Percentiles rank a stretch among this genome's conserved stretches.
Conservation (phyloP, 2,888 invertebrate species). For the Kuschelorhynchus macadamiae region DNA sequence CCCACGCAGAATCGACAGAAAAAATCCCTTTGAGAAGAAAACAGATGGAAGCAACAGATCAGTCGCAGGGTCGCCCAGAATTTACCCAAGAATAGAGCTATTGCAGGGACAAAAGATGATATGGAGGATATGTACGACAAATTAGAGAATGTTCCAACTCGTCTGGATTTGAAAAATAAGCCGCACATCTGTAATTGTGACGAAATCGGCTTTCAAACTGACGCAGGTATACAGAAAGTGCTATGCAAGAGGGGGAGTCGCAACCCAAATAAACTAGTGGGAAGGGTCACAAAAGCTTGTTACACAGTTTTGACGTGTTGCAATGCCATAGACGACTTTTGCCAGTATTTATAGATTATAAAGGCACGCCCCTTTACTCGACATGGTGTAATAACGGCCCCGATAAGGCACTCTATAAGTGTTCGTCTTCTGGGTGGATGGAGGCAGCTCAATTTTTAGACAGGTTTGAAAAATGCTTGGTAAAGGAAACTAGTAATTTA, state of each 20-base stretch:
- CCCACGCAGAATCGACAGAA: constrained; percentile 30
- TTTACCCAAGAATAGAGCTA: constrained; percentile 41
- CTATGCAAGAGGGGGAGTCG: constrained; percentile 35
- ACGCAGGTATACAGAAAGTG: constrained; percentile 46
- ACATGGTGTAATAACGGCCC: constrained; percentile 34
- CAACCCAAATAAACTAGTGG: constrained; percentile 45
- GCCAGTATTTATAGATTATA: constrained; percentile 48
- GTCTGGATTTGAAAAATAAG: constrained; percentile 34
- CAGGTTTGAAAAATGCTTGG: constrained; percentile 47
- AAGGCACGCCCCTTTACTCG: constrained; percentile 45
- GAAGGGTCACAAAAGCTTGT: constrained; percentile 43
- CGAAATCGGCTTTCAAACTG: constrained; percentile 49
- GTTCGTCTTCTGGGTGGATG: constrained; percentile 52
- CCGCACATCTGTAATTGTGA: constrained; percentile 49
- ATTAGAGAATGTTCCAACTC: constrained; percentile 25
- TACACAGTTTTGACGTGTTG: constrained; percentile 49
- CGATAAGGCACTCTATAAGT: constrained; percentile 42
- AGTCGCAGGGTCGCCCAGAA: constrained; percentile 39
- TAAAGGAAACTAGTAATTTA: constrained; percentile 26
- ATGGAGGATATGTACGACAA: constrained; percentile 39
- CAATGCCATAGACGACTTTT: constrained; percentile 46
- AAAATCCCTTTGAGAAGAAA: constrained; percentile 49
- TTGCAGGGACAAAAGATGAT: constrained; percentile 29
- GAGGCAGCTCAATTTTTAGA: constrained; percentile 44
- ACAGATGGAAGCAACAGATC: constrained; percentile 37